Evolutionary conservation across 92 coral and sea anemone species (phyloP).

Genomic region (Epizoanthus stellaris): DNA sequence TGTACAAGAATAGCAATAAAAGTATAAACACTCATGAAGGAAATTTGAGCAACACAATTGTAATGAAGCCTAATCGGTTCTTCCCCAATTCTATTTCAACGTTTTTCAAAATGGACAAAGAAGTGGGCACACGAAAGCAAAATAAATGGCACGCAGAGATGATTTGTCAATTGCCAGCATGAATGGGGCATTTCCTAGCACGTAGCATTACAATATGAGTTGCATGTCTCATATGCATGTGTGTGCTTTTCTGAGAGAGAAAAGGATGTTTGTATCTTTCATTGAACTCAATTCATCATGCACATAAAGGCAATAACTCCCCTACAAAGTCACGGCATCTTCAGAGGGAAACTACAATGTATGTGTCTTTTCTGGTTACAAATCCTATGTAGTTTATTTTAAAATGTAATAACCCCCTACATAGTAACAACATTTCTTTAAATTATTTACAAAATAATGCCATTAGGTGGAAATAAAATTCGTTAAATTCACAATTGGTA

Average conservation of each 20-base stretch:
- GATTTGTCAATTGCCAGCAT: not conserved
- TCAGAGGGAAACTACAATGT: not conserved
- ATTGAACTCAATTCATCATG: not conserved
- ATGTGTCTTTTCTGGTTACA: not conserved
- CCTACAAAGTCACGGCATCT: not conserved
- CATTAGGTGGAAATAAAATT: not conserved
- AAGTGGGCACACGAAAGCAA: not conserved
- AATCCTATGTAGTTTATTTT: not conserved
- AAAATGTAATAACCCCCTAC: not conserved
- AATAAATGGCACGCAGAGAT: conserved; percentile 18
- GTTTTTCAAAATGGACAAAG: not conserved
- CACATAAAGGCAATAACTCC: not conserved
- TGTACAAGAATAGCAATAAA: too few relatives aligned
- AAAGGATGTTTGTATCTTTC: not conserved
- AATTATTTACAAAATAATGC: not conserved
- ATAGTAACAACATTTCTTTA: not conserved
- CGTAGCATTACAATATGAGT: not conserved
- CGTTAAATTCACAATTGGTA: not conserved
- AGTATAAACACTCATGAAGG: too few relatives aligned
- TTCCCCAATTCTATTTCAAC: not conserved
- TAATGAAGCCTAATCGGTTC: too few relatives aligned
- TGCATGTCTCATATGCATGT: not conserved
- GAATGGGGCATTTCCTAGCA: not conserved
- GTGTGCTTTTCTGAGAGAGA: not conserved
- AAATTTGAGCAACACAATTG: too few relatives aligned